A percentile compares a stretch with the other conserved stretches of the same genome.
Conservation (phyloP, 2,797 vertebrate species). For the Myotis pilosus region DNA sequence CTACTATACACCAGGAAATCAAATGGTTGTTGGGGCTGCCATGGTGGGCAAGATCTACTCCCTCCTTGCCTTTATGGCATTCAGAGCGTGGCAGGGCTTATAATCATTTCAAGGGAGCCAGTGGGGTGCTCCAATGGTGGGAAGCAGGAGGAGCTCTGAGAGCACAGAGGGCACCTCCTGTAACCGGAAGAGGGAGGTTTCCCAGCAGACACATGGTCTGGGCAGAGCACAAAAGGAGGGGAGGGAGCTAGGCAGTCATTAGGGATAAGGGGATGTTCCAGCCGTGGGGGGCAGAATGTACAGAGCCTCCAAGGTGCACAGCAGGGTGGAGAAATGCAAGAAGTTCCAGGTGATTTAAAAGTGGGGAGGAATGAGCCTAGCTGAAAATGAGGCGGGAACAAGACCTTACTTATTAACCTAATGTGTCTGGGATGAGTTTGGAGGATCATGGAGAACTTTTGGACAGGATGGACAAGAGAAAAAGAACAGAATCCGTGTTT, state of each 20-base stretch:
- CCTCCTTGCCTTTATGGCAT: neutral
- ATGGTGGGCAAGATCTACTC: neutral
- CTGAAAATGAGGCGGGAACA: neutral
- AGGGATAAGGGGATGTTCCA: neutral
- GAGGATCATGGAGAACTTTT: neutral
- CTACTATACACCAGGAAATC: neutral
- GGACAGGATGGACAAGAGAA: neutral
- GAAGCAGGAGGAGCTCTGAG: neutral
- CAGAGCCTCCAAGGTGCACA: neutral
- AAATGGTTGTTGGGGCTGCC: neutral
- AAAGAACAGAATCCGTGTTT: neutral
- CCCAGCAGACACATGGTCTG: neutral
- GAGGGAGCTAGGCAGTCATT: neutral
- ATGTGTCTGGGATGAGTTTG: neutral
- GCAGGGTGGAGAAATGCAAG: neutral
- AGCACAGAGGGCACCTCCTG: neutral
- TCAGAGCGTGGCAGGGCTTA: neutral
- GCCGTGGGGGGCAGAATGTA: neutral
- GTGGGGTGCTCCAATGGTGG: neutral
- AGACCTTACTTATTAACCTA: neutral
- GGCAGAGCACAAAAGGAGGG: neutral
- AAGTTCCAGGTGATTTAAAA: neutral
- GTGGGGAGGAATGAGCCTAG: neutral
- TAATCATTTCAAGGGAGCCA: neutral
- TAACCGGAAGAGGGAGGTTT: neutral